A percentile compares a stretch with the other conserved stretches of the same genome.
phyloP scores from a whole-genome alignment of 2,888 invertebrate genomes.

The Leptinotarsa tumamoca region DNA sequence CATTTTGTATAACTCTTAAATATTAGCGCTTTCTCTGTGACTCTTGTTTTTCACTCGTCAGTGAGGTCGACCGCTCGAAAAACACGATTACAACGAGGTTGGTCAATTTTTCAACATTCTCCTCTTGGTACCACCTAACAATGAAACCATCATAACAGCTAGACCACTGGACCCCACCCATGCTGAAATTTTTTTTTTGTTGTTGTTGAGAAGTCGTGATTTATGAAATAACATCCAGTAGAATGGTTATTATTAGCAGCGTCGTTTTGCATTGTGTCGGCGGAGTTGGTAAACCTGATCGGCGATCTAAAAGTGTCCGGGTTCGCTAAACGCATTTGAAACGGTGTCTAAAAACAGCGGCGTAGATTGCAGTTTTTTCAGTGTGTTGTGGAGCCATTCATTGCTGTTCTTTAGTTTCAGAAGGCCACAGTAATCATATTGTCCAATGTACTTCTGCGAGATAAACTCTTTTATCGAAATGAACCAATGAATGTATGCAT shows the following conservation, averaged over 20 bases:
- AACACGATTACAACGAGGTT: background rate
- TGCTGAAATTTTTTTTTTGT: conserved; percentile 25
- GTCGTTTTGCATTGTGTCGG: conserved; percentile 5
- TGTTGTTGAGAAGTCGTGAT: conserved; percentile 31
- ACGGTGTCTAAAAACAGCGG: background rate
- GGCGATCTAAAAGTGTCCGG: conserved; percentile 22
- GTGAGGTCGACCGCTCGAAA: background rate
- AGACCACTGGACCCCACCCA: conserved; percentile 31
- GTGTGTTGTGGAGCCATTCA: too few species aligned
- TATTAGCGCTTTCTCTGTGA: background rate
- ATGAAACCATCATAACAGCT: conserved; percentile 27
- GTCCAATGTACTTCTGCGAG: too few species aligned
- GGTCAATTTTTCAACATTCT: conserved; percentile 11
- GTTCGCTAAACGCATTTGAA: conserved; percentile 25
- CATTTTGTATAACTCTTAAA: too few species aligned
- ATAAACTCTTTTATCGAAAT: too few species aligned
- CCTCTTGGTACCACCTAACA: conserved; percentile 9
- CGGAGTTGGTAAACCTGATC: background rate
- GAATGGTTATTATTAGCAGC: conserved; percentile 25
- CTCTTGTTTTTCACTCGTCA: background rate
- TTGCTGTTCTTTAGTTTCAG: too few species aligned
- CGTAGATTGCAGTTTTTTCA: background rate
- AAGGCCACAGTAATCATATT: too few species aligned
- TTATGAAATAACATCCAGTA: conserved; percentile 29
- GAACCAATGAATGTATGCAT: too few species aligned